Evolutionary conservation across 2,113 vertebrate genomes (phyloP), one percentile per base, ranked within the genome.

Genomic region (Peromyscus californicus): DNA sequence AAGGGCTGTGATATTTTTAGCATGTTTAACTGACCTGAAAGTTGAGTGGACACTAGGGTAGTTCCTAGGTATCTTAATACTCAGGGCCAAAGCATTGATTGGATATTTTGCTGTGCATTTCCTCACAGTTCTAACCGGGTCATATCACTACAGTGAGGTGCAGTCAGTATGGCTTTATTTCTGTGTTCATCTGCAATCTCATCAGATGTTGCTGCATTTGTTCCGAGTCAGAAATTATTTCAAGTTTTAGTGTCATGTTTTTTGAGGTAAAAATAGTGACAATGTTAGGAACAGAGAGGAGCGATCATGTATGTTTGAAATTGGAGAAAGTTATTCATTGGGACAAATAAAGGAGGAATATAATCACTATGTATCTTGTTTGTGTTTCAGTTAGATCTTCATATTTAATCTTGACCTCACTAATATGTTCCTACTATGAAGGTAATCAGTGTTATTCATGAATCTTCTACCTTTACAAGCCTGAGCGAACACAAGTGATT

Each of bases 231-330:
- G 39, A 85, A 85, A 86, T 82, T 91, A 86, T 89, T n/a, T 82
- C 83, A 89, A 82, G 42, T 83, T 67, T 72, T 51, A 9, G 61
- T 86, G 48, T 72, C 83, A 86, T 12, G 39, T 26, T 94, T 96
- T 96, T 96, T 86, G 4, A 96, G 93, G 74, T 84, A 91, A 94
- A 95, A 94, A 79, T 78, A 54, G 74, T 61, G 85, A 85, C 21
- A 16, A 24, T 33, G 84, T 7, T n/a, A 39, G 13, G 19, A 86
- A 21, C 80, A 42, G 63, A 85, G 33, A 75, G 45, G 65, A 76
- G 0, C 0, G 59, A 17, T 26, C 21, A 51, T 92, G 24, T 89
- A 7, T 69, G 80, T 63, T 89, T 84, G 42, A 85, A 90, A 83
- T 26, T 36, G 26, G 16, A 26, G 17, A 82, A 42, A 82, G 22